These are phyloP conservation scores for Heterodera schachtii DNA, from an alignment of 1,140 invertebrate species.

Conservation along the genomic window DNA sequence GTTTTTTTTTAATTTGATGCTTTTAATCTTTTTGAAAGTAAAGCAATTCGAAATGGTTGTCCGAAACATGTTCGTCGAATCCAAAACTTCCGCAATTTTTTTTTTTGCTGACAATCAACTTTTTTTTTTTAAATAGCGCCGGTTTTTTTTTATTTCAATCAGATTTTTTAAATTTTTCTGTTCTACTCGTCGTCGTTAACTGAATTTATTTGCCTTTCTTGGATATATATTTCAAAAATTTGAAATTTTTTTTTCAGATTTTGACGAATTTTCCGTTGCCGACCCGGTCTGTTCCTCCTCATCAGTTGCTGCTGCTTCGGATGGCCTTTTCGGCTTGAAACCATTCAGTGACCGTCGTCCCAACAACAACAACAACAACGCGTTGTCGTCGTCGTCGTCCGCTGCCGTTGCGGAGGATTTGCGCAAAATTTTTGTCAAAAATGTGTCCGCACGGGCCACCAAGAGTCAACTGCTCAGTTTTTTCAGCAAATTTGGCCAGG, in stretches of 20 bases:
- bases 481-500: slow-evolving; percentile 65
- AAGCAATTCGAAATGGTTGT: too few species aligned
- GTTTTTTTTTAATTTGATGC: too few species aligned
- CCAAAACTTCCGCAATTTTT: too few species aligned
- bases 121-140: too few species aligned
- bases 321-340: background rate
- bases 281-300: slow-evolving; percentile 33
- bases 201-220: too few species aligned
- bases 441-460: slow-evolving; percentile 58
- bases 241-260: background rate
- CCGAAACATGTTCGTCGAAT: too few species aligned
- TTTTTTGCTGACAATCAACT: too few species aligned
- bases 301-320: slow-evolving; percentile 14
- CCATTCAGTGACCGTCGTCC: slow-evolving; percentile 33
- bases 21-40: too few species aligned
- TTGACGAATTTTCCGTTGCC: slow-evolving; percentile 36
- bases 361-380: background rate
- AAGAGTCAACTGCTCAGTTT: slow-evolving; percentile 59
- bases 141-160: background rate
- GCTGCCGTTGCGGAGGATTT: slow-evolving; percentile 40
- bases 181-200: too few species aligned
- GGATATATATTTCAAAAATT: background rate
- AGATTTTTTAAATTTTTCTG: too few species aligned
- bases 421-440: slow-evolving; percentile 56
- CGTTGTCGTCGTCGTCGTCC: background rate